Percentiles rank a stretch among this genome's conserved stretches.
These are phyloP conservation scores for Troides aeacus DNA, from an alignment of 2,888 invertebrate species.

Conservation along the genomic window DNA sequence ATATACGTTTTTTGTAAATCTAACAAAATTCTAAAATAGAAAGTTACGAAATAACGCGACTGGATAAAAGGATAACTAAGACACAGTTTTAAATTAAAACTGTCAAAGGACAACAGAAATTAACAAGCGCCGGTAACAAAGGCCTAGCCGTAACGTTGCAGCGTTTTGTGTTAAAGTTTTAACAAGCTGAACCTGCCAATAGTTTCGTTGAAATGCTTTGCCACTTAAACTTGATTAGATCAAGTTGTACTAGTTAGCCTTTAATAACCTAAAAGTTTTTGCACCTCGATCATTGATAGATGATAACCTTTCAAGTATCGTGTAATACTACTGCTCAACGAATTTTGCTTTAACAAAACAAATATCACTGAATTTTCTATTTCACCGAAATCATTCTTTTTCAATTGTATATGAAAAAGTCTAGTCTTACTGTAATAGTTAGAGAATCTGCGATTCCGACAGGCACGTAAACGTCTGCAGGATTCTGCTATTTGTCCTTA, in stretches of 20 bases:
- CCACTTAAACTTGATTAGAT: not conserved
- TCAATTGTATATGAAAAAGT: no score
- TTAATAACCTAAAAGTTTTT: not conserved
- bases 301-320: no score
- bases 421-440: no score
- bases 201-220: slow-evolving; percentile 18
- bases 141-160: slow-evolving; percentile 13
- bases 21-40: not conserved
- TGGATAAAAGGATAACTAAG: slow-evolving; percentile 17
- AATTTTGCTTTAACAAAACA: no score
- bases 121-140: slow-evolving; percentile 25
- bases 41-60: not conserved
- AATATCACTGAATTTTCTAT: no score
- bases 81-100: slow-evolving; percentile 28
- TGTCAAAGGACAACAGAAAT: slow-evolving; percentile 27
- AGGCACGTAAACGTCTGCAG: no score
- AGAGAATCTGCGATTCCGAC: no score
- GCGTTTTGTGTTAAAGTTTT: slow-evolving; percentile 25
- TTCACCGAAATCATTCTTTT: no score
- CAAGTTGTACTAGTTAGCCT: not conserved
- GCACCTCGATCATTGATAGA: not conserved
- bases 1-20: no score
- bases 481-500: no score
- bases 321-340: no score
- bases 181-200: slow-evolving; percentile 28